These are phyloP conservation scores for Gisinianus flammeolus DNA, from an alignment of 2,888 invertebrate species.

Conservation along the genomic window DNA sequence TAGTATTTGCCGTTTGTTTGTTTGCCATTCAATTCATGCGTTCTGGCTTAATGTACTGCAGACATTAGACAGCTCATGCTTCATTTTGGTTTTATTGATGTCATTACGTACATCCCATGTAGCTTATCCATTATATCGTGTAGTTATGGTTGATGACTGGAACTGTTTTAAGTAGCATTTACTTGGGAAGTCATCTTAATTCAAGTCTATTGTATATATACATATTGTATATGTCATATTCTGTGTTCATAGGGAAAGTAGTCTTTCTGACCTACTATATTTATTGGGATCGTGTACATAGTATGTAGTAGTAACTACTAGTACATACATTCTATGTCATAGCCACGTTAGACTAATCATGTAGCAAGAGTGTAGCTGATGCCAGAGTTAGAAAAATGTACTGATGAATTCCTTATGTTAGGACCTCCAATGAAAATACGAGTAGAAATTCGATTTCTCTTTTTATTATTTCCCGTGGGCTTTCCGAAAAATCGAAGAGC, in stretches of 20 bases:
- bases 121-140: not conserved
- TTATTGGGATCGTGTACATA: too few relatives aligned
- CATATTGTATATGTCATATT: too few relatives aligned
- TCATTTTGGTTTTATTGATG: not conserved
- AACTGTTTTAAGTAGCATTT: too few relatives aligned
- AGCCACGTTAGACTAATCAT: too few relatives aligned
- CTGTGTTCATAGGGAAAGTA: too few relatives aligned
- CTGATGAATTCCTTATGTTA: not conserved
- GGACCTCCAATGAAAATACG: not conserved
- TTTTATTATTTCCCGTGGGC: not conserved
- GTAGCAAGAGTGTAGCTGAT: too few relatives aligned
- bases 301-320: too few relatives aligned
- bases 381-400: not conserved
- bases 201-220: too few relatives aligned
- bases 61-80: not conserved
- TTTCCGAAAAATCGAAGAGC: not conserved
- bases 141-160: too few relatives aligned
- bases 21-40: not conserved
- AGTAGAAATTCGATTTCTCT: not conserved
- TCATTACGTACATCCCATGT: not conserved
- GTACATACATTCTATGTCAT: too few relatives aligned
- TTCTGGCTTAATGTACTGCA: not conserved
- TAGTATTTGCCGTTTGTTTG: not conserved
- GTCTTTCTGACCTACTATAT: too few relatives aligned
- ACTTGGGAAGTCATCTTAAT: too few relatives aligned